Conservation (phyloP, 2,888 invertebrate species). For the Athrips mouffetella region DNA sequence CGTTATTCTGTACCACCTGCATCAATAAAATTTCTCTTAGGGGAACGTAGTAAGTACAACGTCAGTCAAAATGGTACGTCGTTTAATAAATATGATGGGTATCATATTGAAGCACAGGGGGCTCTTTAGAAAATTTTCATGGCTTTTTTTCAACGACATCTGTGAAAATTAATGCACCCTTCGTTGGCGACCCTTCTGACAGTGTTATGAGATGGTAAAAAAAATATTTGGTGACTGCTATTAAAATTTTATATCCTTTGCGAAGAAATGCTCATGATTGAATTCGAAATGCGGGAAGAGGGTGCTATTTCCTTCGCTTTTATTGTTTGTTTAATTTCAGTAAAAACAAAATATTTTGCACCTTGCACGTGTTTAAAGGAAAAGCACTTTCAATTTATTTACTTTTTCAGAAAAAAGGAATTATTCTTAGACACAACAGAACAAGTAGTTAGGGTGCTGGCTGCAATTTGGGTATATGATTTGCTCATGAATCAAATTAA, state of each 20-base stretch:
- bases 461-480: no score
- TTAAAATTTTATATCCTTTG: not conserved
- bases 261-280: not conserved
- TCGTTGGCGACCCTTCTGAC: constrained; percentile 3
- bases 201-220: constrained; percentile 1
- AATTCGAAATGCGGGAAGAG: not conserved
- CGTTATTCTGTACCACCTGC: constrained; percentile 25
- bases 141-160: not conserved
- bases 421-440: no score
- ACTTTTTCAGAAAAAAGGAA: not conserved
- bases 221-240: not conserved
- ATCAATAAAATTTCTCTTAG: constrained; percentile 18
- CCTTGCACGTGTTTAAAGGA: no score
- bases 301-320: not conserved
- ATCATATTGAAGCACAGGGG: constrained; percentile 13
- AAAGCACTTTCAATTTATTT: not conserved
- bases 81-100: constrained; percentile 14
- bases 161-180: constrained; percentile 16
- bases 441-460: no score
- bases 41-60: constrained; percentile 9
- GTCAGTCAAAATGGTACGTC: constrained; percentile 17
- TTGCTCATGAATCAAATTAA: no score
- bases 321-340: no score
- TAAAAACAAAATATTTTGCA: no score
- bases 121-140: constrained; percentile 8